phyloP scores from a whole-genome alignment of 2,113 vertebrate species.

The Lipophrys pholis region DNA sequence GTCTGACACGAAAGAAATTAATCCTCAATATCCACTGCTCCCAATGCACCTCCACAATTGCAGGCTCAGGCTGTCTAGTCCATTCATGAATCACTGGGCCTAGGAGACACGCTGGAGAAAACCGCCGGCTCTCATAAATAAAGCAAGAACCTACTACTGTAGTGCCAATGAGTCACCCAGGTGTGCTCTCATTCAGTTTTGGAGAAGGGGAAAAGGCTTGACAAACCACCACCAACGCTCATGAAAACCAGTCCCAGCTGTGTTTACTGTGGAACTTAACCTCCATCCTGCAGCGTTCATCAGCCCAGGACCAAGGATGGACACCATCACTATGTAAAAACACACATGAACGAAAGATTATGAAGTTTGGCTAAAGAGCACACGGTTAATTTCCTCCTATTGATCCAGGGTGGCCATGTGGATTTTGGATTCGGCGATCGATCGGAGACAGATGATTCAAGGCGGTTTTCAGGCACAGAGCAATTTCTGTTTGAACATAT shows the following conservation, averaged over 20 bases:
- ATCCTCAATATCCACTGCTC: slow-evolving; percentile 80
- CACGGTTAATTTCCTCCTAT: slow-evolving; percentile 66
- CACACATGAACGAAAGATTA: slow-evolving; percentile 26
- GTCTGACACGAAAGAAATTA: slow-evolving; percentile 78
- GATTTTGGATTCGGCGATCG: slow-evolving; percentile 62
- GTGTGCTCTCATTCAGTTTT: slow-evolving; percentile 73
- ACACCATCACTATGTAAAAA: slow-evolving; percentile 15
- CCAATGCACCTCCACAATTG: slow-evolving; percentile 80
- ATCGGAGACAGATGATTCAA: slow-evolving; percentile 66
- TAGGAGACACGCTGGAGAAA: slow-evolving; percentile 76
- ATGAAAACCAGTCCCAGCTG: slow-evolving; percentile 45
- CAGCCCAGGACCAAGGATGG: slow-evolving; percentile 25
- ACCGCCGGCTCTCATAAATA: slow-evolving; percentile 83
- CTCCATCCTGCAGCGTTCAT: slow-evolving; percentile 25
- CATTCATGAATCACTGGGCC: slow-evolving; percentile 84
- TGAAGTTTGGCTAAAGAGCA: slow-evolving; percentile 59
- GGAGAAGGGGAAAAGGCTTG: slow-evolving; percentile 63
- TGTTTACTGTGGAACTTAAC: slow-evolving; percentile 49
- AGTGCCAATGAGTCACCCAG: slow-evolving; percentile 78
- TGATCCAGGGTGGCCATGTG: slow-evolving; percentile 54
- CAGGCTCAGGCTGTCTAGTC: slow-evolving; percentile 76
- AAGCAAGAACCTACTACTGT: slow-evolving; percentile 76
- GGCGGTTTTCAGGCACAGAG: slow-evolving; percentile 46
- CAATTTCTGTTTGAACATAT: slow-evolving; percentile 65
- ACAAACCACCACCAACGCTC: slow-evolving; percentile 61